Conservation (phyloP, 2,113 vertebrate species). For the Boleophthalmus pectinirostris region DNA sequence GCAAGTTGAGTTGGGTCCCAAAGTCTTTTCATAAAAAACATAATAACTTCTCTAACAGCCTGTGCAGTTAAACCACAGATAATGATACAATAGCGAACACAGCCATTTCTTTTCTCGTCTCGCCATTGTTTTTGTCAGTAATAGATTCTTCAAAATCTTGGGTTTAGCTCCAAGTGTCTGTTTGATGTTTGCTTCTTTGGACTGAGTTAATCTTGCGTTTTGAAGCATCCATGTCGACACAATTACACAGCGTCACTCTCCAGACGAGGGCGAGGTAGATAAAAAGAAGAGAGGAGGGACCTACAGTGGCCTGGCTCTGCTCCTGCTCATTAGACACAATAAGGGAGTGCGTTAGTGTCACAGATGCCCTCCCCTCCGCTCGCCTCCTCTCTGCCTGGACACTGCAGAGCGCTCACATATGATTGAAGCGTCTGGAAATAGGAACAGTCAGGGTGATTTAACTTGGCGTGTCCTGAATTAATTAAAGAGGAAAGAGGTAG, state of each 20-base stretch:
- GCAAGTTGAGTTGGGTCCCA: no score
- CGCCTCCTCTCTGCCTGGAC: conserved; percentile 34
- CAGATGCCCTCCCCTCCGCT: conserved; percentile 8
- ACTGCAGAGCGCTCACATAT: conserved; percentile 48
- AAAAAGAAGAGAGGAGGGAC: conserved; percentile 45
- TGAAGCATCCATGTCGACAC: conserved; percentile 9
- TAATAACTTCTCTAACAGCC: neutral
- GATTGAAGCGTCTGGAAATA: conserved; percentile 66
- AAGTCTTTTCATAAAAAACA: no score
- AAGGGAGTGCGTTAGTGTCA: conserved; percentile 57
- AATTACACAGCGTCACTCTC: conserved; percentile 23
- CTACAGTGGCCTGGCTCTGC: conserved; percentile 25
- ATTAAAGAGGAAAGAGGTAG: conserved; percentile 26
- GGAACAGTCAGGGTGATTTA: conserved; percentile 63
- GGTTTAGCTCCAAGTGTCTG: conserved; percentile 1
- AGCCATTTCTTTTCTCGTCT: conserved; percentile 2
- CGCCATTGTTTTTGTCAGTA: conserved; percentile 7
- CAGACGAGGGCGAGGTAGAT: conserved; percentile 34
- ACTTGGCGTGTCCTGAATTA: conserved; percentile 51
- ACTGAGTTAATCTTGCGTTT: conserved; percentile 14
- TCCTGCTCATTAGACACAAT: conserved; percentile 65
- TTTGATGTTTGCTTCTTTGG: conserved; percentile 4
- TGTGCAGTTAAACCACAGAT: neutral
- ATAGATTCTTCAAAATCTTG: conserved; percentile 10
- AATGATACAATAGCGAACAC: conserved; percentile 8